These are phyloP conservation scores for Zeus faber DNA, from an alignment of 2,113 vertebrate genomes.

Conservation along the genomic window DNA sequence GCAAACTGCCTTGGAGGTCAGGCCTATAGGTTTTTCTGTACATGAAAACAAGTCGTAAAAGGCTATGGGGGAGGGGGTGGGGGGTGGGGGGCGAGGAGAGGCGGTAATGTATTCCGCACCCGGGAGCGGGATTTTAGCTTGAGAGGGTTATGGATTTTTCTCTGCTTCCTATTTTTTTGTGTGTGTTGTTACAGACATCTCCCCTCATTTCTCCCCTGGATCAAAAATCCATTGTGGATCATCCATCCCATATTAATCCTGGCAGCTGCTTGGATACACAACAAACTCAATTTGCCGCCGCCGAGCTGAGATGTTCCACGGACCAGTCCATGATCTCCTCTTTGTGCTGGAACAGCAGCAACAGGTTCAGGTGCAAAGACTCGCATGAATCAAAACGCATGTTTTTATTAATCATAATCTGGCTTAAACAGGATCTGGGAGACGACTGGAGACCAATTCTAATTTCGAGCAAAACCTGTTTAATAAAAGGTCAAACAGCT, in stretches of 20 bases:
- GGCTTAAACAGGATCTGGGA: too few relatives aligned
- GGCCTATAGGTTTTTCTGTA: constrained; percentile 84
- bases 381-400: too few relatives aligned
- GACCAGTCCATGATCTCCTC: too few relatives aligned
- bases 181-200: constrained; percentile 73
- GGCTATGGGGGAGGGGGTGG: constrained; percentile 48
- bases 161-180: constrained; percentile 34
- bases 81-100: constrained; percentile 40
- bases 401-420: too few relatives aligned
- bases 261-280: constrained; percentile 83
- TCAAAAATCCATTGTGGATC: constrained; percentile 81
- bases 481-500: too few relatives aligned
- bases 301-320: constrained; percentile 78
- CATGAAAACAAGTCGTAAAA: constrained; percentile 82
- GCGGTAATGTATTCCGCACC: constrained; percentile 75
- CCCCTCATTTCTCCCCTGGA: constrained; percentile 80
- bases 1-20: constrained; percentile 79
- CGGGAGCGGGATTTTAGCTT: constrained; percentile 68
- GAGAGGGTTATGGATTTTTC: constrained; percentile 75
- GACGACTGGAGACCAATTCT: too few relatives aligned
- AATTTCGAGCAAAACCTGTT: too few relatives aligned
- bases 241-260: constrained; percentile 82
- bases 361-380: constrained; percentile 21
- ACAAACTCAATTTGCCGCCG: constrained; percentile 80
- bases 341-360: constrained; percentile 29